Base-by-base conservation (phyloP, 2,797 vertebrate genomes). In the Graptemys geographica region DNA sequence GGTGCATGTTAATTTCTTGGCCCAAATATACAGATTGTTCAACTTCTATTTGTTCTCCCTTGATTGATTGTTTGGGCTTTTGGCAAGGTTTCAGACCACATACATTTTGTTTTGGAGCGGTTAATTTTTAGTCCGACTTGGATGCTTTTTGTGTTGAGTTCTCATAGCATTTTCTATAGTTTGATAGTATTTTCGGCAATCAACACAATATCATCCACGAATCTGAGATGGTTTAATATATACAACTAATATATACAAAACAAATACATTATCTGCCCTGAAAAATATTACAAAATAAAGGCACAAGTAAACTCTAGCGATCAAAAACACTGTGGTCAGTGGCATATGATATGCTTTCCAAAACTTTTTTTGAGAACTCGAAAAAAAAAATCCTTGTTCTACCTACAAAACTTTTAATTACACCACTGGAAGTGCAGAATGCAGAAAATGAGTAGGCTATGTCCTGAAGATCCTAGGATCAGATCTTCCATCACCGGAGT, bases 381-480 rank as follows among this genome's bases (percentile, higher is more conserved):
- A 44, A 25, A 65, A 44, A 11, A 41, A 12, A 44, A 44, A 76
- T 27, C 11, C 6, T 27, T 47, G 11, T 76, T 76, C 44, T 87
- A 90, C 92, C 95, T 96, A 86, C 89, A 88, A 93, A 49, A 90
- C 86, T 95, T 88, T 93, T 94, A 95, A 88, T 94, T 96, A 93
- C 62, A 91, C 11, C 79, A 89, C 44, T 93, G 76, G 85, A 93
- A 94, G 81, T 51, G 37, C 78, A 96, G 76, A 81, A 72, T 89
- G 56, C 90, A 92, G 87, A 96, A 96, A 96, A 94, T 89, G 53
- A 93, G 79, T 52, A 85, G 93, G 87, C 80, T 93, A 93, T 91
- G 81, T 79, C 13, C 76, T 87, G 82, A 94, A 91, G 86, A 95
- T 94, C 84, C 81, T 78, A 80, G 53, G 80, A 94, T 88, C 84